phyloP scores from a whole-genome alignment of 2,113 vertebrate genomes.

The Dipodomys stephensi region DNA sequence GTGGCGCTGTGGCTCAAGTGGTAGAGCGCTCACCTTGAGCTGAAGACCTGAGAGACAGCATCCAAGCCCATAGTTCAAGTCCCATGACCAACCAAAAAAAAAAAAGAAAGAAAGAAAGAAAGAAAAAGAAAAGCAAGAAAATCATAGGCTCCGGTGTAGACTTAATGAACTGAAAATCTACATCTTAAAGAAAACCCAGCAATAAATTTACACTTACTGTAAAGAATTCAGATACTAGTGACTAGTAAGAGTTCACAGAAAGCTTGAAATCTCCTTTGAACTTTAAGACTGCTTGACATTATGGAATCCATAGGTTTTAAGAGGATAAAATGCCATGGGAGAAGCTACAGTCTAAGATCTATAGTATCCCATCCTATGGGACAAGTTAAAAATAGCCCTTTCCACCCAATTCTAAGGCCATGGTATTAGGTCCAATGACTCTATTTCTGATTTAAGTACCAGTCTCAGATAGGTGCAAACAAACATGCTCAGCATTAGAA shows the following conservation, averaged over 20 bases:
- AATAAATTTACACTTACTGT: neutral
- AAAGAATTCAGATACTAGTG: neutral
- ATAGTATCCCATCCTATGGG: neutral
- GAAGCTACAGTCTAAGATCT: neutral
- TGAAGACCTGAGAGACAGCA: too few relatives aligned
- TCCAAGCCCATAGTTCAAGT: too few relatives aligned
- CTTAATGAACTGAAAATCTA: neutral
- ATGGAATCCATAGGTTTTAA: neutral
- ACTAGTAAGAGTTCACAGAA: neutral
- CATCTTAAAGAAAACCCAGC: neutral
- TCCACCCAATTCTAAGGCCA: neutral
- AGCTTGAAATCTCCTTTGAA: neutral
- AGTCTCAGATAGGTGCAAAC: neutral
- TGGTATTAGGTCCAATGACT: neutral
- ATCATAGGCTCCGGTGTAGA: neutral
- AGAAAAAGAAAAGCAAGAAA: neutral
- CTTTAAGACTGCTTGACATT: neutral
- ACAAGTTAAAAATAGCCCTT: constrained; percentile 10
- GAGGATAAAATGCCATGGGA: neutral
- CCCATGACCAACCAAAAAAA: too few relatives aligned
- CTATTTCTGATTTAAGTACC: neutral
- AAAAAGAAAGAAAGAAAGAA: too few relatives aligned
- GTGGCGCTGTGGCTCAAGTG: too few relatives aligned
- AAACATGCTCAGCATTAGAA: neutral
- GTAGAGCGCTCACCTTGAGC: too few relatives aligned